Evolutionary conservation across 1,140 invertebrate genomes (phyloP).

Genomic region (Ylistrum balloti): DNA sequence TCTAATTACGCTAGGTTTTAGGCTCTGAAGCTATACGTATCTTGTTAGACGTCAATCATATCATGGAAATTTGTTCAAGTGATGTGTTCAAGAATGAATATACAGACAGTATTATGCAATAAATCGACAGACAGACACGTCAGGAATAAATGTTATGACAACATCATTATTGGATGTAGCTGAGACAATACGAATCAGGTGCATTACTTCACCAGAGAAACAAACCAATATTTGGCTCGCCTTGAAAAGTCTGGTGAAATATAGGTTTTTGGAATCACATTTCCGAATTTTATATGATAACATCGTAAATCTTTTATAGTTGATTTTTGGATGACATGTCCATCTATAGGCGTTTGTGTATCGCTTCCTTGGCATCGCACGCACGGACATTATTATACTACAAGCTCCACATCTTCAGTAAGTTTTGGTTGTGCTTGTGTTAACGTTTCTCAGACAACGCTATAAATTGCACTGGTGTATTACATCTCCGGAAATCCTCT

Average conservation of each 20-base stretch:
- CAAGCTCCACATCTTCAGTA: not conserved
- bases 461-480: not conserved
- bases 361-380: not conserved
- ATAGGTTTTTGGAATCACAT: not conserved
- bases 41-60: too few species aligned
- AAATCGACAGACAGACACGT: too few species aligned
- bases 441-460: too few species aligned
- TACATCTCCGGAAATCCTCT: not conserved
- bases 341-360: not conserved
- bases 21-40: too few species aligned
- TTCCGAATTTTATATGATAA: not conserved
- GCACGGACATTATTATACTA: not conserved
- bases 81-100: too few species aligned
- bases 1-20: too few species aligned
- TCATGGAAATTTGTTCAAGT: too few species aligned
- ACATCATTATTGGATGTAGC: too few species aligned
- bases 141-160: too few species aligned
- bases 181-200: not conserved
- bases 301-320: not conserved
- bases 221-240: not conserved
- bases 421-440: not conserved
- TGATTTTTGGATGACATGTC: not conserved
- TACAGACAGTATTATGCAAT: too few species aligned
- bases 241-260: not conserved
- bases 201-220: not conserved